phyloP scores from a whole-genome alignment of 2,888 invertebrate species.

The Sceliomorpha sp. region DNA sequence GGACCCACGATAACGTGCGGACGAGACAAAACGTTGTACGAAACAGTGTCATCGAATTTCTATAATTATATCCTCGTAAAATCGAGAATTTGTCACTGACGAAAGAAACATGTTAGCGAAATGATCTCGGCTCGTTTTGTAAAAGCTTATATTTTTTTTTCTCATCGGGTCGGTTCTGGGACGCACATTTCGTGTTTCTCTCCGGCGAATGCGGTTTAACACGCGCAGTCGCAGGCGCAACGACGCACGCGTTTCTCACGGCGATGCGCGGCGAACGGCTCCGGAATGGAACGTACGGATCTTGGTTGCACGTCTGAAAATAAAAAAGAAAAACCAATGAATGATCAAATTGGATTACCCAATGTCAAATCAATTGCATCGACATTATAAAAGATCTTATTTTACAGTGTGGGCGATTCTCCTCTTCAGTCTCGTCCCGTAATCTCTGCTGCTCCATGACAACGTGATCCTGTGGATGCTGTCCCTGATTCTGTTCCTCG shows the following conservation, averaged over 20 bases:
- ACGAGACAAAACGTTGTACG: too few relatives aligned
- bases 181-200: slow-evolving; percentile 4
- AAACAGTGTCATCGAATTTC: slow-evolving; percentile 13
- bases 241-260: slow-evolving; percentile 87
- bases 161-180: slow-evolving; percentile 24
- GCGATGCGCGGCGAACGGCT: slow-evolving; percentile 80
- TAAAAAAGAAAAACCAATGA: too few relatives aligned
- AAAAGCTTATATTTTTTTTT: slow-evolving; percentile 33
- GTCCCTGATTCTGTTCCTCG: slow-evolving; percentile 67
- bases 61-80: slow-evolving; percentile 53
- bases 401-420: slow-evolving; percentile 89
- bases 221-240: slow-evolving; percentile 89
- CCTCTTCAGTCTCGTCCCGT: slow-evolving; percentile 83
- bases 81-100: slow-evolving; percentile 57
- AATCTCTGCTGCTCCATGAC: slow-evolving; percentile 81
- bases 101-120: slow-evolving; percentile 35
- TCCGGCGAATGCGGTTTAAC: slow-evolving; percentile 72
- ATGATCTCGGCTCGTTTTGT: slow-evolving; percentile 22
- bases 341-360: not conserved
- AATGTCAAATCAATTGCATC: not conserved
- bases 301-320: slow-evolving; percentile 90
- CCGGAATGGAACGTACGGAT: slow-evolving; percentile 85
- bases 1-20: too few relatives aligned
- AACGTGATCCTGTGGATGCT: slow-evolving; percentile 74
- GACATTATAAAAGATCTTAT: too few relatives aligned